Conservation (phyloP, 2,113 vertebrate species). For the Athene cunicularia region DNA sequence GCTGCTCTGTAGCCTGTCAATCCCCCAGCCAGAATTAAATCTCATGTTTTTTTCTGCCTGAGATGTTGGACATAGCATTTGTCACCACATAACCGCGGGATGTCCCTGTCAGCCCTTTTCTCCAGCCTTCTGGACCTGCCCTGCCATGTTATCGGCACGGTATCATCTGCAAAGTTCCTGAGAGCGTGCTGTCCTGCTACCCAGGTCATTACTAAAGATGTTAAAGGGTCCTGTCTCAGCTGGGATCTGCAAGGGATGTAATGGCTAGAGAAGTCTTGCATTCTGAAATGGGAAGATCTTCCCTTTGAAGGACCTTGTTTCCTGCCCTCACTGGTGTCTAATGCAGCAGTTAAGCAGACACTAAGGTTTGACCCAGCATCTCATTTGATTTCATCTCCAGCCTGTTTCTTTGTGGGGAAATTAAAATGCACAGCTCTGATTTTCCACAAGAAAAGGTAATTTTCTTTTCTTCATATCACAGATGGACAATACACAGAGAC, state of each 20-base stretch:
- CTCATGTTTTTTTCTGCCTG: neutral
- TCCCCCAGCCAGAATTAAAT: fast-evolving
- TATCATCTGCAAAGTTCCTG: neutral
- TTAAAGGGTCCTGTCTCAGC: neutral
- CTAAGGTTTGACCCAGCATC: neutral
- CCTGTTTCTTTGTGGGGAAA: neutral
- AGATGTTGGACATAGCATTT: neutral
- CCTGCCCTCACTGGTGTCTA: neutral
- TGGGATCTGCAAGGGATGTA: neutral
- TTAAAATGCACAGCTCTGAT: neutral
- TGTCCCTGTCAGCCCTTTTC: neutral
- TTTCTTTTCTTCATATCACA: neutral
- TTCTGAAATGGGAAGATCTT: neutral
- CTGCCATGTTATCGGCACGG: neutral
- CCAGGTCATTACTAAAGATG: neutral
- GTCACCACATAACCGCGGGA: fast-evolving
- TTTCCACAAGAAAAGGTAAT: neutral
- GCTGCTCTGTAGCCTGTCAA: neutral
- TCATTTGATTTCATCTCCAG: neutral
- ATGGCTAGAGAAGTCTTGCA: neutral
- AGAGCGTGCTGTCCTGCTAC: neutral
- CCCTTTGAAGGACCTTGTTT: neutral
- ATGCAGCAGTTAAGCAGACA: neutral
- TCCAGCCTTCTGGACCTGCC: neutral
- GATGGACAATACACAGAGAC: neutral